Evolutionary conservation across 2,888 invertebrate genomes (phyloP), one percentile per base, ranked within the genome.

Genomic region (Diarsia brunnea): DNA sequence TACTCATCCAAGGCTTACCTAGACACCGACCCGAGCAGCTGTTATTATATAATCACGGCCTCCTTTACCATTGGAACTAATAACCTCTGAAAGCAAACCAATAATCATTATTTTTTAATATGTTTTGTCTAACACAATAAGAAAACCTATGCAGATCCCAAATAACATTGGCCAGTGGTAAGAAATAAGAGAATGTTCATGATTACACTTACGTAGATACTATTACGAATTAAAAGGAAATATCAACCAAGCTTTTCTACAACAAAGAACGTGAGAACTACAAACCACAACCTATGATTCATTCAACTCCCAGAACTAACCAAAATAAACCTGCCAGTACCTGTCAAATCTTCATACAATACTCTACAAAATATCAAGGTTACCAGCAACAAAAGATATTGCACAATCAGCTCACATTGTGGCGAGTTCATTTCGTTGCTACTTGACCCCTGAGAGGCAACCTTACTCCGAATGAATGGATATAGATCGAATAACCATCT

Each of bases 351-450:
- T 74, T 79, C 69, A 73, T 74, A 79, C 38, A 51, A 61, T 66
- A 85, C 58, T 71, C 38, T 55, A 73, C 43, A 78, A 87, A 87
- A 87, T 88, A 83, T 82, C 88, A 87, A 87, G 87, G 87, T 87
- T 84, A 83, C 67, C 71, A 60, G 67, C 70, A 82, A 88, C 87
- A 87, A 88, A 88, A 78, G 70, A 67, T 27, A 63, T 84, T 83
- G 53, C 85, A 79, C 81, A 87, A 87, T 88, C 58, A 79, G 58
- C 24, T n/a, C 78, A 64, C 73, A 85, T 87, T 87, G 84, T 86
- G 88, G 88, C 70, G 81, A 82, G 75, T 85, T 73, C 81, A 86
- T 81, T 84, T 82, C 16, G 76, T 75, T 24, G 65, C 75, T 69
- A 70, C 81, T 87, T 87, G 87, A 87, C 87, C 87, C 87, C 65